Conservation (phyloP, 2,797 vertebrate species). For the Mycteria americana region DNA sequence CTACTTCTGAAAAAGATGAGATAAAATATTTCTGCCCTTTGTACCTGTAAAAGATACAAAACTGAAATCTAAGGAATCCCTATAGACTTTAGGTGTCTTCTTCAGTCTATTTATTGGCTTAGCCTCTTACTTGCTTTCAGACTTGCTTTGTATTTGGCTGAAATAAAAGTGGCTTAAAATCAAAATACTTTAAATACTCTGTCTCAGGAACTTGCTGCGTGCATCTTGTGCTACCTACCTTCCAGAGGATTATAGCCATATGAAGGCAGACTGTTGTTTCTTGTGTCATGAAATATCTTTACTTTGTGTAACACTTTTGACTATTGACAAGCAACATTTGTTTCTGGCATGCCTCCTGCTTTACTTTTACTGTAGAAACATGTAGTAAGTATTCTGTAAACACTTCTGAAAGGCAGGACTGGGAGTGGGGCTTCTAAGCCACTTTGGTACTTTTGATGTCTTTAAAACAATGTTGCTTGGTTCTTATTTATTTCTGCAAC, state of each 20-base stretch:
- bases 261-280: not conserved
- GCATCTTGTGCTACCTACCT: not conserved
- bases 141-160: not conserved
- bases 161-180: not conserved
- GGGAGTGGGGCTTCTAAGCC: not conserved
- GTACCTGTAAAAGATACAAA: slow-evolving; percentile 12
- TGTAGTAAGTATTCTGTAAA: not conserved
- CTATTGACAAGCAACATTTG: not conserved
- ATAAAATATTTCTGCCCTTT: slow-evolving; percentile 10
- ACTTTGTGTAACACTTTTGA: not conserved
- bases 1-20: slow-evolving; percentile 25
- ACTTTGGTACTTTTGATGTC: not conserved
- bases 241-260: not conserved
- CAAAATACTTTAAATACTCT: not conserved
- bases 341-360: not conserved
- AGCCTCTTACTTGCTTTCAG: not conserved
- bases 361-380: not conserved
- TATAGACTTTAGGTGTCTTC: not conserved
- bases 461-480: not conserved
- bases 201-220: not conserved
- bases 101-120: not conserved
- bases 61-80: slow-evolving; percentile 1
- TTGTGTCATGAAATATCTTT: not conserved
- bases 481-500: not conserved
- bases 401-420: not conserved